Evolutionary conservation across 2,888 invertebrate species (phyloP).

Genomic region (Noctua janthina): DNA sequence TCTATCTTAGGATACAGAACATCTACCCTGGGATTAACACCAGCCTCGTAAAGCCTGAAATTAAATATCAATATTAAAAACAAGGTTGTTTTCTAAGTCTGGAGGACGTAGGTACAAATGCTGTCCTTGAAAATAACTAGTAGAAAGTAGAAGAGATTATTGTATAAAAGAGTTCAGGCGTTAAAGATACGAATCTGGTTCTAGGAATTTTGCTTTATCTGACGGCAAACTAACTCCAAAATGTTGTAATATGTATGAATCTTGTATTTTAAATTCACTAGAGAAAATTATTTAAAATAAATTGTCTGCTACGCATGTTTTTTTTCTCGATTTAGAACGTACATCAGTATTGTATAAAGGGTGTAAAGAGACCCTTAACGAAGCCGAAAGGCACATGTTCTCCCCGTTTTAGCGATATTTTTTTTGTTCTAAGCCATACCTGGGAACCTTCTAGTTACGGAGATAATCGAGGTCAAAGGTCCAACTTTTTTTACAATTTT

Average conservation of each 20-base stretch:
- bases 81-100: constrained; percentile 31
- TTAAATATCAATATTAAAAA: constrained; percentile 26
- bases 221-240: not conserved
- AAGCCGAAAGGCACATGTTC: too few species aligned
- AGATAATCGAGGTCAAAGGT: too few species aligned
- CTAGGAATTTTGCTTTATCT: constrained; percentile 2
- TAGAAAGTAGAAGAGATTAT: not conserved
- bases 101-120: constrained; percentile 19
- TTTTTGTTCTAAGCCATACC: too few species aligned
- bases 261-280: not conserved
- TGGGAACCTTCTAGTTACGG: too few species aligned
- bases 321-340: not conserved
- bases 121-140: not conserved
- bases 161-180: not conserved
- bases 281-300: not conserved
- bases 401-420: too few species aligned
- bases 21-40: constrained; percentile 92
- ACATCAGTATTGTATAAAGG: too few species aligned
- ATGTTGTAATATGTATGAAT: not conserved
- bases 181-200: not conserved
- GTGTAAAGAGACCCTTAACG: too few species aligned
- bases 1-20: constrained; percentile 93
- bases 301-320: not conserved
- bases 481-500: too few species aligned
- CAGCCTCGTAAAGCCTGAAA: constrained; percentile 92